Evolutionary conservation across 2,113 vertebrate genomes (phyloP), one percentile per base, ranked within the genome.

Genomic region (Todiramphus saurophagus): DNA sequence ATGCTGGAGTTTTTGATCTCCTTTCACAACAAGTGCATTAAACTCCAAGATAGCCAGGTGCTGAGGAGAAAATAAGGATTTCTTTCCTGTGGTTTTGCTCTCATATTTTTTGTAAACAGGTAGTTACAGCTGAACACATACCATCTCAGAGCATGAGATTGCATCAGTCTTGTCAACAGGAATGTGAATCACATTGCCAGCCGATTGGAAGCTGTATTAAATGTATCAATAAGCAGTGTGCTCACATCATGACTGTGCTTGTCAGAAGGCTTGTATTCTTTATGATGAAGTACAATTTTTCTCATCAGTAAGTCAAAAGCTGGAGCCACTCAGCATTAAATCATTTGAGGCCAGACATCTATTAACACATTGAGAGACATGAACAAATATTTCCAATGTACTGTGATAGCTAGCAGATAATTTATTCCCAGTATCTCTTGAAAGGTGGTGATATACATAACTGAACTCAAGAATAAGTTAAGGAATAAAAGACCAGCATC

Each of bases 241-340:
- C 46, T 81, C 74, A 79, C 41, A 66, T 82, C 55, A 62, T 50
- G 58, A 89, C 74, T 72, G 27, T 58, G 41, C 66, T 68, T 92
- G 86, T 73, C 92, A 93, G 58, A 84, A 92, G 53, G 68, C 37
- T 73, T 69, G 23, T 58, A 87, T 73, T 84, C 58, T 73, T 67
- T 28, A 0, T 83, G 77, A 96, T 63, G 66, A 89, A 94, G 51
- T 66, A 73, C 77, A 73, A 5, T 66, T 84, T 92, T 85, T 76
- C 25, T 62, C 46, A 83, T 88, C 70, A 85, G 59, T 88, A 87
- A 93, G 39, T 72, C 89, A 94, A 89, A 96, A 92, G 30, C 73
- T 79, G 68, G 64, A 95, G 77, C 35, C 79, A 87, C 62, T 78
- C 67, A 84, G 53, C 39, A 73, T 66, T 82, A 81, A 92, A 96